These are phyloP conservation scores for Callocephalon fimbriatum DNA, from an alignment of 2,113 vertebrate species.

Conservation along the genomic window DNA sequence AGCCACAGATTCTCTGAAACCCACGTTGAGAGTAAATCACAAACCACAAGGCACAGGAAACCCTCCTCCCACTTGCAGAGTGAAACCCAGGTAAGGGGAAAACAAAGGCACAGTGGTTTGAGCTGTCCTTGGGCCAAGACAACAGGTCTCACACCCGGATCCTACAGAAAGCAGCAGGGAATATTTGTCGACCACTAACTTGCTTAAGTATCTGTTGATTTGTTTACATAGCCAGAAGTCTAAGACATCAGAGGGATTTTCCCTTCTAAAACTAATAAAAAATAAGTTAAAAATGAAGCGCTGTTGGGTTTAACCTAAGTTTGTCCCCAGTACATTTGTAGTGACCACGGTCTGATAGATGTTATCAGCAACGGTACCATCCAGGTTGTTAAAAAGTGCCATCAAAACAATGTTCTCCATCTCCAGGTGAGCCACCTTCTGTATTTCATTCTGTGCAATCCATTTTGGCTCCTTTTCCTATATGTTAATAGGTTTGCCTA, in stretches of 20 bases:
- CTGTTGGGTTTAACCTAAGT: background rate
- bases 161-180: background rate
- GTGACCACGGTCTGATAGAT: background rate
- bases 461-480: background rate
- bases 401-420: background rate
- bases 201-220: constrained; percentile 11
- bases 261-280: background rate
- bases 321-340: background rate
- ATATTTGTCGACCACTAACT: background rate
- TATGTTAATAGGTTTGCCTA: background rate
- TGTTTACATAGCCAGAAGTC: background rate
- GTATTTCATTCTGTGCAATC: background rate
- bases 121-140: constrained; percentile 23
- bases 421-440: background rate
- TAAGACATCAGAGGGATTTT: background rate
- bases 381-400: background rate
- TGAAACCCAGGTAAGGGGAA: background rate
- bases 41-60: constrained; percentile 35
- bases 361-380: background rate
- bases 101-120: background rate
- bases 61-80: constrained; percentile 9
- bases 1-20: background rate
- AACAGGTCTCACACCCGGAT: constrained; percentile 5
- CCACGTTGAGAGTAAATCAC: background rate
- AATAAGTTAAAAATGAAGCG: background rate